Conservation (phyloP, 2,797 vertebrate genomes). For the Phylloscopus collybita region DNA sequence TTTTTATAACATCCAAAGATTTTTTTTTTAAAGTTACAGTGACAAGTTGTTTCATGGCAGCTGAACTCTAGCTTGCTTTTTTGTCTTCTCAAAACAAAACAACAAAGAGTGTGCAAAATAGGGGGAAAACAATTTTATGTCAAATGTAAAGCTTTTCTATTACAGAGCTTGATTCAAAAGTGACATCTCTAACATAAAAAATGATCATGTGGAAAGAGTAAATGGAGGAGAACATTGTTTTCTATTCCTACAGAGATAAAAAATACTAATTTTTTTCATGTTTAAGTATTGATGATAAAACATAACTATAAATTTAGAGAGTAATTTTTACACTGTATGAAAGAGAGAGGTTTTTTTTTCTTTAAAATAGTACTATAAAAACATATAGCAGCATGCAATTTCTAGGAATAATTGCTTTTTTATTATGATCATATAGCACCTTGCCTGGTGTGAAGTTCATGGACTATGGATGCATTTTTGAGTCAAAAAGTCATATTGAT, state of each 20-base stretch:
- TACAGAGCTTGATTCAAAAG: background rate
- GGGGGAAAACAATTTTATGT: background rate
- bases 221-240: background rate
- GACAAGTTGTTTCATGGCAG: background rate
- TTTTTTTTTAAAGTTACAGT: background rate
- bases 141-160: background rate
- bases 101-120: background rate
- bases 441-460: background rate
- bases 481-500: background rate
- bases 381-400: background rate
- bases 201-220: background rate
- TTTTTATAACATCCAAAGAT: background rate
- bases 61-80: background rate
- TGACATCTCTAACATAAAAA: background rate
- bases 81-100: background rate
- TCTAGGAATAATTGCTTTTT: constrained; percentile 20
- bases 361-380: background rate
- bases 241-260: background rate
- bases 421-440: background rate
- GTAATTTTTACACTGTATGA: background rate
- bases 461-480: background rate
- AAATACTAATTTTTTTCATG: background rate
- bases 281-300: background rate
- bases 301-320: background rate
- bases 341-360: background rate